phyloP scores from a whole-genome alignment of 2,888 invertebrate genomes.

The Anticlea derivata region DNA sequence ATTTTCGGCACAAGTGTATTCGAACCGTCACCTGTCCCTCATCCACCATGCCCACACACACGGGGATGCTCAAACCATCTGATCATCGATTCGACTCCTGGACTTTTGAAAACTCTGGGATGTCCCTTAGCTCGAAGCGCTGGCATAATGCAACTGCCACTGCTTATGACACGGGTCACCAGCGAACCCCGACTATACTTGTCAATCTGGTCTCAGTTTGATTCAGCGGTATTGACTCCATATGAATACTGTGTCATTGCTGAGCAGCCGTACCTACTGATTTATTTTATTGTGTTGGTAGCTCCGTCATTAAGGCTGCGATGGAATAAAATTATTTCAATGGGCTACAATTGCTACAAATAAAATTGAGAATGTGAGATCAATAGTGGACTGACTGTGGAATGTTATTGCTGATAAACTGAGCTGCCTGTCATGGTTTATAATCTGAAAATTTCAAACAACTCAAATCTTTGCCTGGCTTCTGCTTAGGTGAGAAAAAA shows the following conservation, averaged over 20 bases:
- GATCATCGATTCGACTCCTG: too few relatives aligned
- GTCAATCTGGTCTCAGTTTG: constrained; percentile 30
- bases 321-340: constrained; percentile 21
- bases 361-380: constrained; percentile 17
- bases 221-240: constrained; percentile 32
- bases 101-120: too few relatives aligned
- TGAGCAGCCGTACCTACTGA: constrained; percentile 15
- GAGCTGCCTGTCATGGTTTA: constrained; percentile 21
- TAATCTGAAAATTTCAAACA: constrained; percentile 9
- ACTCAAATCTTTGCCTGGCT: too few relatives aligned
- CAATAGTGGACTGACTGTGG: neutral
- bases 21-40: too few relatives aligned
- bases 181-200: constrained; percentile 27
- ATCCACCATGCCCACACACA: too few relatives aligned
- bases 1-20: too few relatives aligned
- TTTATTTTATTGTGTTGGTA: constrained; percentile 24
- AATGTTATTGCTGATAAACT: constrained; percentile 16
- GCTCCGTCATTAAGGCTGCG: constrained; percentile 22
- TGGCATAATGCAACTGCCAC: too few relatives aligned
- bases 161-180: constrained; percentile 5
- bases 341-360: constrained; percentile 23
- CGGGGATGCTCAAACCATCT: too few relatives aligned
- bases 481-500: neutral
- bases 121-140: too few relatives aligned
- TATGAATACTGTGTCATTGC: constrained; percentile 33